Conservation (phyloP, 2,797 vertebrate genomes). For the Zalophus californianus region DNA sequence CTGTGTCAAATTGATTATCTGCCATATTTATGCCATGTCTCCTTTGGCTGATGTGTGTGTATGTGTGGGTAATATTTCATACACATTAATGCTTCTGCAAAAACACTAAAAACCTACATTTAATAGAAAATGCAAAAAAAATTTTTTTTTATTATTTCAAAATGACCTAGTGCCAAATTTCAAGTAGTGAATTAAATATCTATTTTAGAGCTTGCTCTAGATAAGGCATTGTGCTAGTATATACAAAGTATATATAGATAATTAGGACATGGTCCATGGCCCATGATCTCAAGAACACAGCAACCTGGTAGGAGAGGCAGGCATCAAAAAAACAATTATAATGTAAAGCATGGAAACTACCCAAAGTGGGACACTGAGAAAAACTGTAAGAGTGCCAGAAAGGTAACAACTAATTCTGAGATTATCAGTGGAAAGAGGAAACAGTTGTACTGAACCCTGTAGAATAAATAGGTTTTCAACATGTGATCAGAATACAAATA, state of each 20-base stretch:
- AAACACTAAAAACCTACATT: constrained; percentile 45
- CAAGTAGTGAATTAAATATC: constrained; percentile 47
- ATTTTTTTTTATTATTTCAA: not conserved
- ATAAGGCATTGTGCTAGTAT: not conserved
- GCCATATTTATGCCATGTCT: not conserved
- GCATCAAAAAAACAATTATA: constrained; percentile 48
- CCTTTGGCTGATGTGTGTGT: constrained; percentile 34
- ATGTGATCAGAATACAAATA: constrained; percentile 14
- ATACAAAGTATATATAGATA: constrained; percentile 34
- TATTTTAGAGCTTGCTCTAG: constrained; percentile 36
- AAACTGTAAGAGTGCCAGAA: not conserved
- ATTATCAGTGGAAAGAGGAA: not conserved
- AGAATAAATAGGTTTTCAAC: not conserved
- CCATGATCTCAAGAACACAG: constrained; percentile 40
- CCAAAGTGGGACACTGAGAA: not conserved
- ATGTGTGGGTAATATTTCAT: not conserved
- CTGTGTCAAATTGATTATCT: constrained; percentile 48
- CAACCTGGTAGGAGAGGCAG: not conserved
- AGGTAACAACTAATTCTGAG: constrained; percentile 27
- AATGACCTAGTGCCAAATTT: constrained; percentile 18
- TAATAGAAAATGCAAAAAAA: constrained; percentile 2
- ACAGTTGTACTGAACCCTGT: constrained; percentile 15
- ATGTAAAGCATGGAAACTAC: not conserved
- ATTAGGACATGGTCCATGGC: constrained; percentile 1
- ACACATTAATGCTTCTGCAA: not conserved